Conservation (phyloP, 2,888 invertebrate species). For the Pharmacophagus antenor region DNA sequence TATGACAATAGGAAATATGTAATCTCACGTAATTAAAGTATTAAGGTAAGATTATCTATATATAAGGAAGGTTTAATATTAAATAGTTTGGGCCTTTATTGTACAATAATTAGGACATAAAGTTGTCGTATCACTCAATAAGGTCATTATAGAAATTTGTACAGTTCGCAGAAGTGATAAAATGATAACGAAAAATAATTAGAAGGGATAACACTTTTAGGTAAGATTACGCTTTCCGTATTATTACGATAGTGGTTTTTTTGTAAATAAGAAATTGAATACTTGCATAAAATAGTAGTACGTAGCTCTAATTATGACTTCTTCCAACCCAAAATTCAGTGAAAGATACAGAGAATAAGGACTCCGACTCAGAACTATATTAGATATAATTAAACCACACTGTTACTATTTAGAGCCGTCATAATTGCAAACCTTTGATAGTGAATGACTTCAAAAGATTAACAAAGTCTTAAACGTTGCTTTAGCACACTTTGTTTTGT, state of each 20-base stretch:
- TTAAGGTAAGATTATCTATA: neutral
- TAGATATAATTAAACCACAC: no score
- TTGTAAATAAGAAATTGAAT: neutral
- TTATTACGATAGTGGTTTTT: conserved; percentile 6
- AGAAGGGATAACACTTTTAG: conserved; percentile 34
- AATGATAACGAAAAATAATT: conserved; percentile 37
- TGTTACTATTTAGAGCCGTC: no score
- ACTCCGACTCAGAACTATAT: no score
- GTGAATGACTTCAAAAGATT: no score
- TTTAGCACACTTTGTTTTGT: no score
- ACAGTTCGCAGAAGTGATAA: conserved; percentile 38
- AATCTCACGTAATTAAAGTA: neutral
- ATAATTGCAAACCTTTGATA: no score
- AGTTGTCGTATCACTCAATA: neutral
- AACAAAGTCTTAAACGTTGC: no score
- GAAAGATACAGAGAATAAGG: no score
- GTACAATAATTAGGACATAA: no score
- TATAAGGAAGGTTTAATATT: neutral
- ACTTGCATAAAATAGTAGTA: neutral
- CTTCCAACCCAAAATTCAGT: no score
- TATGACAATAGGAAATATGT: neutral
- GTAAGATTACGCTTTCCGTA: conserved; percentile 16
- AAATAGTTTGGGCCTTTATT: neutral
- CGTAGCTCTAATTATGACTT: no score
- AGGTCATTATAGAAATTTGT: neutral